Conservation (phyloP, 2,113 vertebrate species). For the Chitala chitala region DNA sequence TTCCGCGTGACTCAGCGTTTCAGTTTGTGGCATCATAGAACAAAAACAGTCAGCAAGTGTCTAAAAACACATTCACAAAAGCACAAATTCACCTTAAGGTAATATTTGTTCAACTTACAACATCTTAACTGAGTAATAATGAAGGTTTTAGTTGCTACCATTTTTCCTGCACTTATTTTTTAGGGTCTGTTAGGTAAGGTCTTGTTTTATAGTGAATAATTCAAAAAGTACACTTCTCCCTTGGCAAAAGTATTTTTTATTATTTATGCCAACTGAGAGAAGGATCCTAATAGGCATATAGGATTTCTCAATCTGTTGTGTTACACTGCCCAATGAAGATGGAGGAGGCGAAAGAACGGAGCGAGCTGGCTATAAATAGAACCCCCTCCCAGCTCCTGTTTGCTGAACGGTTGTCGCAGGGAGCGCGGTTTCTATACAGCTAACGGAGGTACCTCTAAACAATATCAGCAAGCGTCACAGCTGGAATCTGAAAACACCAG, state of each 20-base stretch:
- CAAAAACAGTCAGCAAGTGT: no score
- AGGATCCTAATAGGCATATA: slow-evolving; percentile 35
- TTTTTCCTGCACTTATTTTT: background rate
- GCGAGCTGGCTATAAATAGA: slow-evolving; percentile 48
- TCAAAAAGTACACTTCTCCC: slow-evolving; percentile 33
- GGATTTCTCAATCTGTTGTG: slow-evolving; percentile 41
- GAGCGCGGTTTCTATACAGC: background rate
- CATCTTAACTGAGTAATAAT: no score
- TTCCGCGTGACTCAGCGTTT: no score
- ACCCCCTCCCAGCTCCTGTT: slow-evolving; percentile 28
- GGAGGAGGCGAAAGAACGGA: slow-evolving; percentile 24
- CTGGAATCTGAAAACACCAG: no score
- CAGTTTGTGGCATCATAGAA: no score
- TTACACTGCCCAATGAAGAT: slow-evolving; percentile 23
- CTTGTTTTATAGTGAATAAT: slow-evolving; percentile 37
- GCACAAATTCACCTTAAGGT: no score
- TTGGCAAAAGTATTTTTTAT: slow-evolving; percentile 33
- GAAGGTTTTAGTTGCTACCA: background rate
- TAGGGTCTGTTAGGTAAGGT: background rate
- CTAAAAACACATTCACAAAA: no score
- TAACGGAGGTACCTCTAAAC: background rate
- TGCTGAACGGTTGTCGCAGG: background rate
- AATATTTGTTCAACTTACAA: no score
- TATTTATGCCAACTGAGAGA: slow-evolving; percentile 37
- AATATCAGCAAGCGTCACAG: no score